Percentiles rank a stretch among this genome's conserved stretches.
Evolutionary conservation across 1,140 invertebrate genomes (phyloP).

Genomic region (Triops longicaudatus): DNA sequence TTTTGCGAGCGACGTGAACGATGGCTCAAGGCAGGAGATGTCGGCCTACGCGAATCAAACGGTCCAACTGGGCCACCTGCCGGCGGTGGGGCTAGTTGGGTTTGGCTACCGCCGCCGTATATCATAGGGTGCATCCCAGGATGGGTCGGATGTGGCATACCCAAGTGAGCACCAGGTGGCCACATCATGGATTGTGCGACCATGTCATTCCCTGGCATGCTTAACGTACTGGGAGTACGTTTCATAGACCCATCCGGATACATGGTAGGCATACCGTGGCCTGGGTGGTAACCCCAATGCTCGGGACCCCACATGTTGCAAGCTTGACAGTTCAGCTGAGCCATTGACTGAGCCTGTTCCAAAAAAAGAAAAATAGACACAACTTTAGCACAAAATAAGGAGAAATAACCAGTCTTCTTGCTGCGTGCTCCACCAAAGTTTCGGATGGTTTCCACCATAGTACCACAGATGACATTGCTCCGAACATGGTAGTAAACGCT

Average conservation of each 20-base stretch:
- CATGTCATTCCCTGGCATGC: constrained; percentile 37
- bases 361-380: not conserved
- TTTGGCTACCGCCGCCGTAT: constrained; percentile 24
- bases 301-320: constrained; percentile 40
- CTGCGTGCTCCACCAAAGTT: too few relatives aligned
- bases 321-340: constrained; percentile 51
- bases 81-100: not conserved
- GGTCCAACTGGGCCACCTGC: constrained; percentile 11
- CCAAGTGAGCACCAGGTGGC: constrained; percentile 32
- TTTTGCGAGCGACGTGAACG: constrained; percentile 27
- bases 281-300: constrained; percentile 40
- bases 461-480: too few relatives aligned
- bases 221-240: constrained; percentile 49
- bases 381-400: too few relatives aligned
- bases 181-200: constrained; percentile 33
- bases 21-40: constrained; percentile 28
- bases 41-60: constrained; percentile 20
- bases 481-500: too few relatives aligned
- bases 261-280: constrained; percentile 31
- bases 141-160: constrained; percentile 26
- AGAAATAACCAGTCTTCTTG: too few relatives aligned
- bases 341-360: constrained; percentile 58
- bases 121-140: constrained; percentile 22
- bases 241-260: constrained; percentile 31
- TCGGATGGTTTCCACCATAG: too few relatives aligned